Evolutionary conservation across 2,888 invertebrate genomes (phyloP).

Genomic region (Orthonychiurus folsomi): DNA sequence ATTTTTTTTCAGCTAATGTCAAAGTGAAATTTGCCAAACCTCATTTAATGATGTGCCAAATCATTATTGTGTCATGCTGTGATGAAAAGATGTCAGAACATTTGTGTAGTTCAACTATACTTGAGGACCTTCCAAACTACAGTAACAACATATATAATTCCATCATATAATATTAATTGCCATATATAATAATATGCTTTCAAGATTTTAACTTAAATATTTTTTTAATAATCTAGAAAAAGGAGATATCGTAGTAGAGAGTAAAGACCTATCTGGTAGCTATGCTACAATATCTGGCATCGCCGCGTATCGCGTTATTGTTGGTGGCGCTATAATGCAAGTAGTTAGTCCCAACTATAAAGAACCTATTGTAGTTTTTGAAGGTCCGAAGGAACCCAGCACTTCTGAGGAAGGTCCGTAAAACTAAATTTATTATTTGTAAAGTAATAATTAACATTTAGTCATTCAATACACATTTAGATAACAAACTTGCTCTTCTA

Average conservation of each 20-base stretch:
- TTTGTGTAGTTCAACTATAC: conserved; percentile 21
- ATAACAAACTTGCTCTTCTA: background rate
- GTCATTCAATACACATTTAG: too few relatives aligned
- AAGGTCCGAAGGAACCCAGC: too few relatives aligned
- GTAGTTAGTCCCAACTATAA: background rate
- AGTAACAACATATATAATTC: too few relatives aligned
- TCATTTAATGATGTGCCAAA: conserved; percentile 20
- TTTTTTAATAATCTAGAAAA: too few relatives aligned
- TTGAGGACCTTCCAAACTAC: conserved; percentile 19
- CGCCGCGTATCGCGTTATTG: background rate
- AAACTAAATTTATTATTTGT: too few relatives aligned
- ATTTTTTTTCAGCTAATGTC: conserved; percentile 18
- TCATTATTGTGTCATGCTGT: conserved; percentile 19
- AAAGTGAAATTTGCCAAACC: conserved; percentile 19
- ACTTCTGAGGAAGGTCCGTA: too few relatives aligned
- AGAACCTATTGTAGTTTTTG: background rate
- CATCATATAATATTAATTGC: too few relatives aligned
- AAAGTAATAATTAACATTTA: too few relatives aligned
- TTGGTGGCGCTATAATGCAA: background rate
- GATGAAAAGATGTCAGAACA: conserved; percentile 24
- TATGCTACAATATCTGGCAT: background rate
- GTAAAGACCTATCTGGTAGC: background rate
- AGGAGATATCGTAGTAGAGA: background rate
- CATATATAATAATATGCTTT: background rate
- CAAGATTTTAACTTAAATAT: background rate